Evolutionary conservation across 2,888 invertebrate species (phyloP), one percentile per base, ranked within the genome.

Genomic region (Himalopsyche kuldschensis): DNA sequence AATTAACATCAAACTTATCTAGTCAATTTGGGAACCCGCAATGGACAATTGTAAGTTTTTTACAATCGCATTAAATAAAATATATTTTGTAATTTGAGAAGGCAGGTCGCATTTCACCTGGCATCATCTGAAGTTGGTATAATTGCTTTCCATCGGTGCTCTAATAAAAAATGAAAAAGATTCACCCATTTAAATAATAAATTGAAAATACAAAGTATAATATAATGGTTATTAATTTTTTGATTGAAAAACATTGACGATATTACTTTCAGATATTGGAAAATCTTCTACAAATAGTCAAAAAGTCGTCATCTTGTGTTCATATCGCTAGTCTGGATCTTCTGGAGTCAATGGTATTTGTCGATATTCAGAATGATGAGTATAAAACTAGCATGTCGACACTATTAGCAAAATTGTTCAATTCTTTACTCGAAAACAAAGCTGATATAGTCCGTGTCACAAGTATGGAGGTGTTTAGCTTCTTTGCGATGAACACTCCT

Each of bases 401-500:
- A 1, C n/a, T 75, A 15, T 75, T 85, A 5, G 35, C 79, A 10
- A 35, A 78, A 10, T 24, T 82, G 15, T 85, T 82, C 77, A 5
- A 35, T 69, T n/a, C 24, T 15, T 41, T 85, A 15, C 27, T 84
- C 0, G 32, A 82, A 31, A 81, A 84, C 46, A 30, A 80, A 1
- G 24, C 47, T 17, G 15, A 20, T 15, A 31, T 85, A 2, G 35
- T 85, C 15, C 41, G 75, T 55, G 41, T 79, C 5, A 32, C 32
- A 27, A 77, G 79, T 32, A 32, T 84, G 47, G 78, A 82, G 24
- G 78, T 79, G 15, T 84, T 85, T 75, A 47, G 77, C 3, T 75
- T 79, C 46, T 81, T 85, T 20, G 75, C 81, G 15, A 35, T 15
- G 41, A 78, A 78, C 24, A 78, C 82, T 20, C 20, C 31, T 10